Evolutionary conservation across 1,140 invertebrate species (phyloP).

Genomic region (Zaprionus davidi): DNA sequence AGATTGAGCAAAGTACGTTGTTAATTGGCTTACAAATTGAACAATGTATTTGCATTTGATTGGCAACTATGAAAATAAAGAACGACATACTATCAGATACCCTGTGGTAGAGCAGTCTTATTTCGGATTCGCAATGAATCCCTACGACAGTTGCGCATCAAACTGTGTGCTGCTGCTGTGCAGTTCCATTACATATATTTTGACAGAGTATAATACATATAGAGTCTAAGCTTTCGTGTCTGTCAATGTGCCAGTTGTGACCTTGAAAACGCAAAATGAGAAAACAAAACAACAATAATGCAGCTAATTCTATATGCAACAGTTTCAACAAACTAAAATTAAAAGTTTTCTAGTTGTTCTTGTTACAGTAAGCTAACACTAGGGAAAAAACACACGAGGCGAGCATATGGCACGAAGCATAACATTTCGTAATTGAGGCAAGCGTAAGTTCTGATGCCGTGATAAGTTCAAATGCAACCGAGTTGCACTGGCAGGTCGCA

Average conservation of each 20-base stretch:
- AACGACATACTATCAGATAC: background rate
- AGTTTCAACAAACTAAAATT: slow-evolving; percentile 38
- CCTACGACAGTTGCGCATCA: no score
- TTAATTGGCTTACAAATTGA: slow-evolving; percentile 68
- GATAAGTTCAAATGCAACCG: slow-evolving; percentile 68
- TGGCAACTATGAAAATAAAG: background rate
- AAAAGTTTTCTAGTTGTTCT: slow-evolving; percentile 14
- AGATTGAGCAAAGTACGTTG: slow-evolving; percentile 39
- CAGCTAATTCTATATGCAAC: slow-evolving; percentile 53
- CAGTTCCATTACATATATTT: background rate
- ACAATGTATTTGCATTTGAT: background rate
- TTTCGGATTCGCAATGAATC: no score
- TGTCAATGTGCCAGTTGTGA: slow-evolving; percentile 7
- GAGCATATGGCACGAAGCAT: slow-evolving; percentile 19
- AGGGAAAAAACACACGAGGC: slow-evolving; percentile 29
- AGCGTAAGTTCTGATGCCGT: slow-evolving; percentile 54
- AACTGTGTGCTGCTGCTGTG: no score
- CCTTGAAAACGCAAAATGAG: slow-evolving; percentile 46
- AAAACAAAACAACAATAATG: slow-evolving; percentile 34
- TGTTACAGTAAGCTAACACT: slow-evolving; percentile 45
- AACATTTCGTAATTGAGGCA: slow-evolving; percentile 61
- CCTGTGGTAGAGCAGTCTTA: background rate
- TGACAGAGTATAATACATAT: background rate
- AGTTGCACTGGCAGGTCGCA: slow-evolving; percentile 60
- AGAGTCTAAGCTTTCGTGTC: background rate